Percentiles rank a stretch among this genome's conserved stretches.
These are phyloP conservation scores for Phyllostomus discolor DNA, from an alignment of 2,113 vertebrate genomes.

Conservation along the genomic window DNA sequence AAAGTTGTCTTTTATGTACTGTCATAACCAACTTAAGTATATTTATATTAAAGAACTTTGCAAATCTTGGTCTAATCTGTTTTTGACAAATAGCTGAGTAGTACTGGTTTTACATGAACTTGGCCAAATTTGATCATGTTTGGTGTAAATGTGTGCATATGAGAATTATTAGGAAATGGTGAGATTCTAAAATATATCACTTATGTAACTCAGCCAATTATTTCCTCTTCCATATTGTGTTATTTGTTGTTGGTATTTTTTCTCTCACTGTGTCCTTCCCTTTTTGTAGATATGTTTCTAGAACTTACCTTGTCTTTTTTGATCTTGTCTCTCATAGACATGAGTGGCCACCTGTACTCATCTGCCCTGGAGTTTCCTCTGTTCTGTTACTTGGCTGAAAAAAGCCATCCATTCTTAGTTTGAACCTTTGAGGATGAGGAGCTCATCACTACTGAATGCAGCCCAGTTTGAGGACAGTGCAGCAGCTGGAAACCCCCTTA, in stretches of 20 bases:
- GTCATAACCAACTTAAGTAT: not conserved
- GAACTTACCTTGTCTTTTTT: not conserved
- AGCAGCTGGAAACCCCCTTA: not conserved
- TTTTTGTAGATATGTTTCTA: not conserved
- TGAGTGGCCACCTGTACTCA: not conserved
- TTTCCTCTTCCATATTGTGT: not conserved
- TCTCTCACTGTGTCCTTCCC: not conserved
- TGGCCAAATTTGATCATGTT: constrained; percentile 4
- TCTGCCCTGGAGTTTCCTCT: not conserved
- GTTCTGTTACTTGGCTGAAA: not conserved
- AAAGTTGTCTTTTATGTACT: not conserved
- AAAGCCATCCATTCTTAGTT: not conserved
- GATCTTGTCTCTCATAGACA: not conserved
- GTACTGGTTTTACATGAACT: not conserved
- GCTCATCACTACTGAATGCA: not conserved
- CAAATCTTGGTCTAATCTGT: not conserved
- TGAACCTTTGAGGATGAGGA: not conserved
- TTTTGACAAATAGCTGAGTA: not conserved
- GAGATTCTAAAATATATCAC: not conserved
- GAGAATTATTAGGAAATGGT: not conserved
- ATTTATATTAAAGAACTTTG: not conserved
- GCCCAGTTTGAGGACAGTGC: not conserved
- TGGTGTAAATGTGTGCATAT: not conserved
- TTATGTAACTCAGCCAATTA: not conserved
- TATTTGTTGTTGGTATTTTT: not conserved